Evolutionary conservation across 1,140 invertebrate species (phyloP).

Genomic region (Anastrepha ludens): DNA sequence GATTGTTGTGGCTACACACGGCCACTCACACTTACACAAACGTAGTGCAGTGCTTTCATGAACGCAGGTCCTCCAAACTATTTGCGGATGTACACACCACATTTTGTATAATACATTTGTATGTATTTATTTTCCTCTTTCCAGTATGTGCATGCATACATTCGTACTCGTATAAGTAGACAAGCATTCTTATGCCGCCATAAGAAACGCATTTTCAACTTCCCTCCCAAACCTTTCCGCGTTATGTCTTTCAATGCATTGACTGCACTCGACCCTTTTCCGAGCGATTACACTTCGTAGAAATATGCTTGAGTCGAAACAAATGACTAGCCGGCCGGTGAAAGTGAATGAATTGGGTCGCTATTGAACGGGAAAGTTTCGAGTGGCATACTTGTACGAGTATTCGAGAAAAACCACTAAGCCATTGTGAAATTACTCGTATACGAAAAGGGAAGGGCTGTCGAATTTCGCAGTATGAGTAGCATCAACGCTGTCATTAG

Average conservation of each 20-base stretch:
- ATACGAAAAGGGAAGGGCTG: not conserved
- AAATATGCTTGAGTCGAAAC: conserved; percentile 31
- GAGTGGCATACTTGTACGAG: not conserved
- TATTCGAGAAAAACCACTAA: conserved; percentile 28
- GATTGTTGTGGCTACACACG: not conserved
- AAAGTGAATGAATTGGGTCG: conserved; percentile 45
- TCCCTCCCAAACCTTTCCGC: not conserved
- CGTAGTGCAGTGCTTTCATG: no score
- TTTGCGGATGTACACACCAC: no score
- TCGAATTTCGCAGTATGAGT: not conserved
- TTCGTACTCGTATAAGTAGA: not conserved
- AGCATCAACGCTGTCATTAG: conserved; percentile 29
- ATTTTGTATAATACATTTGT: no score
- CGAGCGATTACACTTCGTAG: conserved; percentile 33
- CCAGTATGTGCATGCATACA: not conserved
- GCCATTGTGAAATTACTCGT: not conserved
- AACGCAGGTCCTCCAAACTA: no score
- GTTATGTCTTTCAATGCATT: not conserved
- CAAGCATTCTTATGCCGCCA: not conserved
- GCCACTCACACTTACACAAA: no score
- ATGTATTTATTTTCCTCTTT: not conserved
- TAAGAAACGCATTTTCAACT: conserved; percentile 29
- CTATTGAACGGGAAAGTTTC: conserved; percentile 27
- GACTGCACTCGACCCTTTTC: conserved; percentile 40
- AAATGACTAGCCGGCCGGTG: conserved; percentile 27